Base-by-base conservation (phyloP, 2,888 invertebrate genomes). In the Barypeithes pellucidus region DNA sequence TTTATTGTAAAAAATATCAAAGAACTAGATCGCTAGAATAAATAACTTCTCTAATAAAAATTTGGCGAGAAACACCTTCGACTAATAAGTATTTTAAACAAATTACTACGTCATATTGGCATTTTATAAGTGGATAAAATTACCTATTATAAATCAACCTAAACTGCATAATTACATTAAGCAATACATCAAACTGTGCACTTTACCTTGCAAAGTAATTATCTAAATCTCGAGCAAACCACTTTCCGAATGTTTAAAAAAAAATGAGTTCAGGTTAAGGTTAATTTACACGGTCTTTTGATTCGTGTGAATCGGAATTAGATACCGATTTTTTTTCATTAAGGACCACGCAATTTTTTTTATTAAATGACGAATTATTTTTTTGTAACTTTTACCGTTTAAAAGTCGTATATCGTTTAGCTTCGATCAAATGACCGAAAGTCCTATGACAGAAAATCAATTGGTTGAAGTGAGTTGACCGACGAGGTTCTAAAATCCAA, bases 131-230 rank as follows among this genome's bases (percentile, higher is more conserved):
- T 8, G 33, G 8, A 33, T 33, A 33, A 33, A n/a, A 39, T n/a
- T 29, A 5, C 9, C 5, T 24, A 24, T 5, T 24, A 24, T 24
- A 9, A 1, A 29, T 29, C 29, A 0, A 18, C 39, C 22, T n/a
- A 36, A 14, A 33, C 11, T 39, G 59, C 59, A 18, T 41, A 7
- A n/a, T 20, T 22, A 18, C 9, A 39, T 59, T 18, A 20, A 11
- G 59, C 39, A 59, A 59, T 57, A 18, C 11, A 9, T 24, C 9
- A n/a, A 18, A 36, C 36, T 29, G 22, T 59, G 59, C 59, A 59
- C 39, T 39, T 59, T 59, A 59, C 59, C 59, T 59, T 59, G 59
- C 59, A 39, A 29, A 39, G 39, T 20, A 59, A 59, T 59, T 59
- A 59, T 20, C 7, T 59, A 36, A 20, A 59, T 18, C 3, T 18